A percentile compares a stretch with the other conserved stretches of the same genome.
phyloP scores from a whole-genome alignment of 2,888 invertebrate genomes.

The Habroteleia sp. region DNA sequence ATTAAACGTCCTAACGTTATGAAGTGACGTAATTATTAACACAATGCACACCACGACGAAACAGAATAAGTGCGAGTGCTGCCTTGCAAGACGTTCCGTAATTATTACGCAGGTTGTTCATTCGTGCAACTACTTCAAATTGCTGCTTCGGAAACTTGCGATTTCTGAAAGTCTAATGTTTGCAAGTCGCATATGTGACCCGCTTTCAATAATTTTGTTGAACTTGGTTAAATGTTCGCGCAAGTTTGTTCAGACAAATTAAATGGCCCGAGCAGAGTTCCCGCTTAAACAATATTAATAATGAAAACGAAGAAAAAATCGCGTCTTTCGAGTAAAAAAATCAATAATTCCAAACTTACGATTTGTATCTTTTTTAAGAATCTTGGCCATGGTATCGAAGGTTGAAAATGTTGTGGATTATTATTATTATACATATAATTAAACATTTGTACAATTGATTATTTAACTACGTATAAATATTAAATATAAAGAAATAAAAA shows the following conservation, averaged over 20 bases:
- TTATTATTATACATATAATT: too few relatives aligned
- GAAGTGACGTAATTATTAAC: too few relatives aligned
- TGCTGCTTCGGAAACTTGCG: conserved; percentile 33
- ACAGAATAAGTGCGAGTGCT: conserved; percentile 1
- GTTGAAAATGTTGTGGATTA: too few relatives aligned
- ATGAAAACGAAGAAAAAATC: too few relatives aligned
- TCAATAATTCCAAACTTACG: too few relatives aligned
- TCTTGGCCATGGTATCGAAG: too few relatives aligned
- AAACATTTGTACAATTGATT: too few relatives aligned
- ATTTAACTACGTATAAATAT: too few relatives aligned
- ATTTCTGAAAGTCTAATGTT: conserved; percentile 28
- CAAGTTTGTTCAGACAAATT: conserved; percentile 12
- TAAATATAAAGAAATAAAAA: too few relatives aligned
- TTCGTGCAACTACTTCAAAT: conserved; percentile 16
- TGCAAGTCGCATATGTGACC: conserved; percentile 35
- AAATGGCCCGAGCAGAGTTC: conserved; percentile 3
- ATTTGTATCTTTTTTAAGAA: too few relatives aligned
- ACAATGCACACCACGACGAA: not conserved
- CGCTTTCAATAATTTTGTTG: conserved; percentile 38
- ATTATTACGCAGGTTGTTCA: conserved; percentile 20
- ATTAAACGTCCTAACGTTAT: too few relatives aligned
- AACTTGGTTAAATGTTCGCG: conserved; percentile 15
- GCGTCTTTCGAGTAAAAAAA: too few relatives aligned
- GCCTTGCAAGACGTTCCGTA: not conserved
- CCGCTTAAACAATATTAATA: conserved; percentile 11